Conservation (phyloP, 2,113 vertebrate genomes). For the Gadus macrocephalus region DNA sequence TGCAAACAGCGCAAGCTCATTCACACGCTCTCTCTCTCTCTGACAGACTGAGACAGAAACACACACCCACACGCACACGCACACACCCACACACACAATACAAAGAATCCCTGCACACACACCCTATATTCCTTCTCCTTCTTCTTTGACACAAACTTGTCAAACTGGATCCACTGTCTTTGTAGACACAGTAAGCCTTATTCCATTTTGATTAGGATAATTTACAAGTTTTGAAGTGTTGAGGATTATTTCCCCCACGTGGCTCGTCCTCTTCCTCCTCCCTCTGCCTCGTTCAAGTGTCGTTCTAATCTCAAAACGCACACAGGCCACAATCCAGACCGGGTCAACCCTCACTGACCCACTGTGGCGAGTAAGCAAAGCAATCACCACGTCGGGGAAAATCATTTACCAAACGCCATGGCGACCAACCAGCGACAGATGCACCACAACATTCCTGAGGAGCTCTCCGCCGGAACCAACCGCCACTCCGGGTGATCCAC, state of each 20-base stretch:
- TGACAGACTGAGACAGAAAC: slow-evolving; percentile 21
- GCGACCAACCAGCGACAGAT: neutral
- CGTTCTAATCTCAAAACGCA: no score
- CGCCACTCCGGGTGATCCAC: neutral
- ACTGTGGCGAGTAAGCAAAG: neutral
- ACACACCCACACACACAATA: slow-evolving; percentile 25
- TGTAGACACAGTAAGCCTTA: neutral
- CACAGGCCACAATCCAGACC: no score
- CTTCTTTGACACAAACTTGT: slow-evolving; percentile 47
- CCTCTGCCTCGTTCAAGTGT: no score
- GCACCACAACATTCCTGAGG: neutral
- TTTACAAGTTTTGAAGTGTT: no score
- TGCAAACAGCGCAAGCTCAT: slow-evolving; percentile 48
- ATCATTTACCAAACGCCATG: neutral
- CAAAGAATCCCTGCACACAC: slow-evolving; percentile 17
- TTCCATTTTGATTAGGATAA: neutral
- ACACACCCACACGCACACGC: slow-evolving; percentile 14
- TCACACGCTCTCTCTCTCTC: slow-evolving; percentile 32
- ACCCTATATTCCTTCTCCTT: slow-evolving; percentile 40
- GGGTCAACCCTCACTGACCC: neutral
- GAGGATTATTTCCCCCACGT: no score
- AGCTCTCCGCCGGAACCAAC: neutral
- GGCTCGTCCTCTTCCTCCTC: neutral
- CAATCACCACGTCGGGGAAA: neutral
- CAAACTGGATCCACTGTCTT: slow-evolving; percentile 68